Evolutionary conservation across 2,797 vertebrate species (phyloP).

Genomic region (Coregonus sp.): DNA sequence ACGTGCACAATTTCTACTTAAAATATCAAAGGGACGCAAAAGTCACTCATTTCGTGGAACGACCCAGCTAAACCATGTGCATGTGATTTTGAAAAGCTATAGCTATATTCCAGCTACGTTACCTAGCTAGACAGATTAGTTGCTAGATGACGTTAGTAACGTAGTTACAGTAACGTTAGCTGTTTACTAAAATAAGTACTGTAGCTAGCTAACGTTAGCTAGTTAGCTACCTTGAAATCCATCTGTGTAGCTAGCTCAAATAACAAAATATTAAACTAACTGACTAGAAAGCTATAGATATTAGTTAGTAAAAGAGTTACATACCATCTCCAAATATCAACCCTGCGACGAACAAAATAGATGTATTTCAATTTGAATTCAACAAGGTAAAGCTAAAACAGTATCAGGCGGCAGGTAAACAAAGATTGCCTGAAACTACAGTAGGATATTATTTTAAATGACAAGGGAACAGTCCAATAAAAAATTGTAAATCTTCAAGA

Average conservation of each 20-base stretch:
- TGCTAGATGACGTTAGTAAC: neutral
- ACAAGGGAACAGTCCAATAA: conserved; percentile 51
- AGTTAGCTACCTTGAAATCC: neutral
- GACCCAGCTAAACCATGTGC: neutral
- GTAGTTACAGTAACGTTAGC: too few relatives aligned
- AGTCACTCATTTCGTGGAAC: too few relatives aligned
- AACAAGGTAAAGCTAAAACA: neutral
- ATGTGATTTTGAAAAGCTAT: neutral
- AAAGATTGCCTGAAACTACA: neutral
- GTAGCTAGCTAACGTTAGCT: conserved; percentile 6
- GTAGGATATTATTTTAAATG: conserved; percentile 11
- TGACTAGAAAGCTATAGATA: neutral
- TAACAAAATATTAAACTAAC: neutral
- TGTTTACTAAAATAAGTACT: neutral
- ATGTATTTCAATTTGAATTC: neutral
- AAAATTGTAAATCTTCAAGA: neutral
- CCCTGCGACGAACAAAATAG: neutral
- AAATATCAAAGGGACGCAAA: too few relatives aligned
- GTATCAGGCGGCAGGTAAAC: neutral
- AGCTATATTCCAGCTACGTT: neutral
- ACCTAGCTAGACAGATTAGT: neutral
- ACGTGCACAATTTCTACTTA: too few relatives aligned
- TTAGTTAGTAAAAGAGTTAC: neutral
- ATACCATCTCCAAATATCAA: conserved; percentile 3
- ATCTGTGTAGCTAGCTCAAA: neutral